A percentile compares a stretch with the other conserved stretches of the same genome.
phyloP scores from a whole-genome alignment of 1,140 invertebrate genomes.

The Sminthurides bifidus region DNA sequence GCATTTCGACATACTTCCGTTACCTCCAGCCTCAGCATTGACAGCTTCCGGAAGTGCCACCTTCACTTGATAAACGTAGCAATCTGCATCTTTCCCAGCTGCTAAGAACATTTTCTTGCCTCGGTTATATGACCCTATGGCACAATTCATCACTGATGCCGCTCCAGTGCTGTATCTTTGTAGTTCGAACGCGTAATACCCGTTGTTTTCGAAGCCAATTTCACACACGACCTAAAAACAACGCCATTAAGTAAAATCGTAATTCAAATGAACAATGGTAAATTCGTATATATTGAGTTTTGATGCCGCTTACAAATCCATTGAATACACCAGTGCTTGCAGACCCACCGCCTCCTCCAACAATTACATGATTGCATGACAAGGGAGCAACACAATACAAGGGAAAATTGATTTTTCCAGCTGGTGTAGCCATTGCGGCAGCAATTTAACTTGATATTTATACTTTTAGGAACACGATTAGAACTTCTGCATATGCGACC shows the following conservation, averaged over 20 bases:
- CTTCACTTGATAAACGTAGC: constrained; percentile 73
- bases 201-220: constrained; percentile 63
- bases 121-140: constrained; percentile 39
- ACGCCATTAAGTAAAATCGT: too few species aligned
- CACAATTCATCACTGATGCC: constrained; percentile 84
- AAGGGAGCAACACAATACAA: constrained; percentile 80
- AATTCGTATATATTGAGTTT: constrained; percentile 20
- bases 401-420: constrained; percentile 63
- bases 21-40: not conserved
- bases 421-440: constrained; percentile 1
- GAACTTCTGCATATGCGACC: too few species aligned
- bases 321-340: constrained; percentile 91
- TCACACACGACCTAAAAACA: constrained; percentile 63
- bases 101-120: constrained; percentile 62
- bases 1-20: not conserved
- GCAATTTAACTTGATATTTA: too few species aligned
- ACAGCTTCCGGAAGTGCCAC: constrained; percentile 33
- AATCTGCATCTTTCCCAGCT: constrained; percentile 81
- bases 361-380: constrained; percentile 80
- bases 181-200: constrained; percentile 71
- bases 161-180: constrained; percentile 74
- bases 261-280: constrained; percentile 10
- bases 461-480: too few species aligned
- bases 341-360: constrained; percentile 87
- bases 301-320: constrained; percentile 58